phyloP scores from a whole-genome alignment of 2,113 vertebrate genomes.

The Engystomops pustulosus region DNA sequence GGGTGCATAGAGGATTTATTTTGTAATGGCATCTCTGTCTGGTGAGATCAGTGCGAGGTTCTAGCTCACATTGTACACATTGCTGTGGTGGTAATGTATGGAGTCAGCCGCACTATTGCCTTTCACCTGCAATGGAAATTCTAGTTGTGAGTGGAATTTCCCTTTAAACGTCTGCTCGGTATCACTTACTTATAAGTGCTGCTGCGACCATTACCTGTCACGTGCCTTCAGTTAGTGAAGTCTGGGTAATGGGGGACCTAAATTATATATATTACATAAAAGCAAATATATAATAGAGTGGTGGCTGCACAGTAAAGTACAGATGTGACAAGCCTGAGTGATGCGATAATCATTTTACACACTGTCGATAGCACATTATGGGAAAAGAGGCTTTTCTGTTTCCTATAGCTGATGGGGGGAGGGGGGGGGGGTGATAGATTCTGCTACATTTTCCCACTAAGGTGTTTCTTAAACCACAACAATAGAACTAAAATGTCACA shows the following conservation, averaged over 20 bases:
- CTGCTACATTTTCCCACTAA: constrained; percentile 27
- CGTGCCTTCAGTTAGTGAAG: neutral
- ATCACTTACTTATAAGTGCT: neutral
- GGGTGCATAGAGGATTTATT: neutral
- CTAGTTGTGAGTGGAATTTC: neutral
- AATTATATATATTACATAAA: constrained; percentile 13
- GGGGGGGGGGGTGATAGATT: neutral
- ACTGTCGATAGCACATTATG: neutral
- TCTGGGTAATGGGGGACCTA: neutral
- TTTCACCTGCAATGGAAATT: neutral
- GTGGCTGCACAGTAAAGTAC: neutral
- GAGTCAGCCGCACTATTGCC: neutral
- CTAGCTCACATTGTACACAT: neutral
- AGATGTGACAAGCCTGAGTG: neutral
- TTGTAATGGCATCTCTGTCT: neutral
- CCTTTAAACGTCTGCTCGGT: neutral
- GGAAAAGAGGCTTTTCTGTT: constrained; percentile 10
- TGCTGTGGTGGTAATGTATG: neutral
- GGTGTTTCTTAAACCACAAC: constrained; percentile 35
- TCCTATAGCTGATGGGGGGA: neutral
- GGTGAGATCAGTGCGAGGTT: neutral
- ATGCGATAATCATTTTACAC: neutral
- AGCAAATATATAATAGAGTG: neutral
- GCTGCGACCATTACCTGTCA: neutral
- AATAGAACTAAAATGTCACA: constrained; percentile 46